phyloP scores from a whole-genome alignment of 2,797 vertebrate genomes.

The Sardinella longiceps region DNA sequence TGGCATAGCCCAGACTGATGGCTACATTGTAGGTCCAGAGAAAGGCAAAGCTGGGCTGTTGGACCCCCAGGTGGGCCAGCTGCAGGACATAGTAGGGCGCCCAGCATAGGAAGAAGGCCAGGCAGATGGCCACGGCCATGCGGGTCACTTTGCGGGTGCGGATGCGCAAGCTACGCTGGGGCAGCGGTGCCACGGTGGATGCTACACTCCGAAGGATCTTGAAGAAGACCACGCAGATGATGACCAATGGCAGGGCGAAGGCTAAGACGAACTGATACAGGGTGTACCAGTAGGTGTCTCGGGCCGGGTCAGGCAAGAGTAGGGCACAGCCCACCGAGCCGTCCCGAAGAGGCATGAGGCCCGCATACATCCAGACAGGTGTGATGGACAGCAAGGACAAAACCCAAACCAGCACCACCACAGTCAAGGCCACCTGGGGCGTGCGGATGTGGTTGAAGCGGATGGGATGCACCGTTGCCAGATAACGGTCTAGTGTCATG shows the following conservation, averaged over 20 bases:
- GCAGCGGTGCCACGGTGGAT: conserved; percentile 79
- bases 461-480: conserved; percentile 84
- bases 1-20: conserved; percentile 86
- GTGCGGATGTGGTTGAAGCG: conserved; percentile 82
- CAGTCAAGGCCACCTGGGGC: conserved; percentile 70
- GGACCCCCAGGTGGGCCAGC: conserved; percentile 78
- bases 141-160: conserved; percentile 83
- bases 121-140: conserved; percentile 86
- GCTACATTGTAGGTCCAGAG: conserved; percentile 84
- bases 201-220: conserved; percentile 87
- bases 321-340: conserved; percentile 81
- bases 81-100: conserved; percentile 87
- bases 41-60: conserved; percentile 78
- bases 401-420: conserved; percentile 79
- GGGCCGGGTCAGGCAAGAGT: conserved; percentile 79
- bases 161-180: conserved; percentile 75
- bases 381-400: conserved; percentile 83
- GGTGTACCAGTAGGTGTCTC: conserved; percentile 84
- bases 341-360: conserved; percentile 80
- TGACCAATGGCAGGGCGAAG: conserved; percentile 79
- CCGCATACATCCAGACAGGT: conserved; percentile 85
- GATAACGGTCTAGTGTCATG: conserved; percentile 86
- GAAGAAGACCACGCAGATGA: conserved; percentile 83
- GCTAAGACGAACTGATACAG: conserved; percentile 87
- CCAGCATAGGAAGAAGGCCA: conserved; percentile 86